phyloP scores from a whole-genome alignment of 2,888 invertebrate genomes.

The Athrips mouffetella region DNA sequence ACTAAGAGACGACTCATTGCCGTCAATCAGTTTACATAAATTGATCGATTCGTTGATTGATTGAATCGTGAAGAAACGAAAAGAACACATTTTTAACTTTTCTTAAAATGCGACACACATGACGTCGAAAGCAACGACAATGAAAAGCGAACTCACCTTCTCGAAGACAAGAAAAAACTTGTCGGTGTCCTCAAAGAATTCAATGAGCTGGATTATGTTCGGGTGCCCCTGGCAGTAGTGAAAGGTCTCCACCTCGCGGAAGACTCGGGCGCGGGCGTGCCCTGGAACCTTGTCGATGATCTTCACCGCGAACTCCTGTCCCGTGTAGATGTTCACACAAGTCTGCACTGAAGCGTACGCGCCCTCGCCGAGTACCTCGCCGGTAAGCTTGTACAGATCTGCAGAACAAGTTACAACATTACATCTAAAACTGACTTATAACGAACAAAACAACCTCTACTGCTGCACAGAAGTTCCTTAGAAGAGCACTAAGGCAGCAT shows the following conservation, averaged over 20 bases:
- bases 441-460: too few species aligned
- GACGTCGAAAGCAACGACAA: too few species aligned
- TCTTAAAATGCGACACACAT: too few species aligned
- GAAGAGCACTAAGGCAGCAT: too few species aligned
- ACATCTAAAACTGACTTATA: neutral
- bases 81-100: too few species aligned
- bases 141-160: conserved; percentile 79
- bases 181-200: conserved; percentile 98
- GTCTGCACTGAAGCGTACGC: conserved; percentile 98
- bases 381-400: conserved; percentile 97
- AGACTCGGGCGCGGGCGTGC: conserved; percentile 95
- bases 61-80: too few species aligned
- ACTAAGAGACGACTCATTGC: too few species aligned
- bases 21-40: too few species aligned
- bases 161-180: conserved; percentile 99
- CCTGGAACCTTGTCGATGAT: conserved; percentile 97
- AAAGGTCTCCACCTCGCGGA: conserved; percentile 99
- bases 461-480: too few species aligned
- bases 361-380: conserved; percentile 97
- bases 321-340: conserved; percentile 93
- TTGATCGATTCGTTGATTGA: too few species aligned
- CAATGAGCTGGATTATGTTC: conserved; percentile 97
- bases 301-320: conserved; percentile 97
- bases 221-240: conserved; percentile 98
- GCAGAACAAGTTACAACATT: conserved; percentile 23